A percentile compares a stretch with the other conserved stretches of the same genome.
These are phyloP conservation scores for Papilio glaucus DNA, from an alignment of 1,140 invertebrate genomes.

Conservation along the genomic window DNA sequence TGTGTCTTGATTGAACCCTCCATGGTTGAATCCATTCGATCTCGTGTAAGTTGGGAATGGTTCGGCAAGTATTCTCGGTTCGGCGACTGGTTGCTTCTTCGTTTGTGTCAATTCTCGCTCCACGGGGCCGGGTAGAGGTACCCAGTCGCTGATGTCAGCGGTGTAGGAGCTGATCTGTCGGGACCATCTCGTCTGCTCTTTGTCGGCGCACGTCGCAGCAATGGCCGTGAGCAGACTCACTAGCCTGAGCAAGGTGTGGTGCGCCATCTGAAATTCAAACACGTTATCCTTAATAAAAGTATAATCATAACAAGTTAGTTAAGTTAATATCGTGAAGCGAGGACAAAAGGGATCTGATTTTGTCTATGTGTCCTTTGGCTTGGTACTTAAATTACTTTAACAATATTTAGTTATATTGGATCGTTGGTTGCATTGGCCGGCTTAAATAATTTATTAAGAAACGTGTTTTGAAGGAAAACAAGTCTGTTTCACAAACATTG, in stretches of 20 bases:
- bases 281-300: not conserved
- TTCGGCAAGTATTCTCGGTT: slow-evolving; percentile 81
- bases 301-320: not conserved
- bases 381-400: not conserved
- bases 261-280: slow-evolving; percentile 65
- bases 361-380: not conserved
- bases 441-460: slow-evolving; percentile 14
- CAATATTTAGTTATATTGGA: slow-evolving; percentile 16
- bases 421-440: not conserved
- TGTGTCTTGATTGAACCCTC: slow-evolving; percentile 64
- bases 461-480: slow-evolving; percentile 19
- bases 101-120: slow-evolving; percentile 59
- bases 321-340: too few relatives aligned
- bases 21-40: slow-evolving; percentile 64
- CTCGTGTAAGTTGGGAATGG: slow-evolving; percentile 77
- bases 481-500: not conserved
- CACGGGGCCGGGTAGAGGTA: slow-evolving; percentile 62
- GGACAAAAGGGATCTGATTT: too few relatives aligned
- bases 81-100: slow-evolving; percentile 76
- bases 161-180: slow-evolving; percentile 81
- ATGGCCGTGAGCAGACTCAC: slow-evolving; percentile 74
- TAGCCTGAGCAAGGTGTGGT: slow-evolving; percentile 56
- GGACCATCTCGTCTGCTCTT: slow-evolving; percentile 80
- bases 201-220: slow-evolving; percentile 75
- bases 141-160: slow-evolving; percentile 76